A percentile compares a stretch with the other conserved stretches of the same genome.
Conservation (phyloP, 2,797 vertebrate genomes). For the Enteromius argenteus region DNA sequence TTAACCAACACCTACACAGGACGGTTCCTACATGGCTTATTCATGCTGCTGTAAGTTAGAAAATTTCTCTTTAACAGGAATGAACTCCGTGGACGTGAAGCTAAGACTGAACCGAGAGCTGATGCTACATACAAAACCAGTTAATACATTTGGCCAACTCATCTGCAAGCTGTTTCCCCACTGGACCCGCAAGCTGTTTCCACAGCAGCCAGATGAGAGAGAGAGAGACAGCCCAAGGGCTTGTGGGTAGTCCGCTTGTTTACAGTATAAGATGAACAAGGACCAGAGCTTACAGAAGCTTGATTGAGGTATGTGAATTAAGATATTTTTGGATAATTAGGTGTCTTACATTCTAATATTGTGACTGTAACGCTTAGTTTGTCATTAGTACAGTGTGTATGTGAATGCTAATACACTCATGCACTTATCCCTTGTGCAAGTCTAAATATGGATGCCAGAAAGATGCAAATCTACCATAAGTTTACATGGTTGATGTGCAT, state of each 20-base stretch:
- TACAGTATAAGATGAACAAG: conserved; percentile 52
- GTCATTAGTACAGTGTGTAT: conserved; percentile 20
- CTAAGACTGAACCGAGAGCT: background rate
- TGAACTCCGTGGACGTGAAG: background rate
- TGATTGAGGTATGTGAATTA: conserved; percentile 46
- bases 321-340: conserved; percentile 55
- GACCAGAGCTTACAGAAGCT: conserved; percentile 21
- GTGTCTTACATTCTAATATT: conserved; percentile 15
- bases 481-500: conserved; percentile 53
- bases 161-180: conserved; percentile 63
- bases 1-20: background rate
- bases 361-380: conserved; percentile 4
- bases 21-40: background rate
- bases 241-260: conserved; percentile 56
- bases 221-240: conserved; percentile 33
- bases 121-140: conserved; percentile 32
- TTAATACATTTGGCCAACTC: conserved; percentile 55
- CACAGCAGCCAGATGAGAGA: conserved; percentile 53
- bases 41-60: background rate
- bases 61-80: background rate
- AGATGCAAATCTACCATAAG: conserved; percentile 58
- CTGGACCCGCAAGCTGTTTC: conserved; percentile 61
- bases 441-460: conserved; percentile 47
- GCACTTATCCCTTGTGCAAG: background rate
- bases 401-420: conserved; percentile 9